Evolutionary conservation across 1,140 invertebrate species (phyloP), one percentile per base, ranked within the genome.

Genomic region (Drosophila athabasca): DNA sequence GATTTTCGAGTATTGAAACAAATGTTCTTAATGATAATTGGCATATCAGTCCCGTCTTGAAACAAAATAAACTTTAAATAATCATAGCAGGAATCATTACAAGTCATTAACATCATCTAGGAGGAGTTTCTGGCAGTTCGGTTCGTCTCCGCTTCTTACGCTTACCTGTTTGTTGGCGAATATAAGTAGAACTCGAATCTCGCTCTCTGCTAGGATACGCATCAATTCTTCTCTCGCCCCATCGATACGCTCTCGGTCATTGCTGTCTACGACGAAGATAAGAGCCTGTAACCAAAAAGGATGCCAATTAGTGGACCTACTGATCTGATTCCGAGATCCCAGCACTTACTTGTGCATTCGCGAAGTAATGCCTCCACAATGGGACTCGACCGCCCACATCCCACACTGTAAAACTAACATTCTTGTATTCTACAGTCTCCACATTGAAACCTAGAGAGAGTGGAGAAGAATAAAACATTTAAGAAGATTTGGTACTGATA

Each of bases 231-330:
- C 97, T 84, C 96, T 95, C 73, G 98, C 97, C 92, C 99, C 98
- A 31, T 95, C 95, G 62, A 99, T 97, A 95, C 98, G 95, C 93
- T 99, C 98, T 92, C 97, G 95, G 93, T 99, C 98, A 92, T 98
- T 98, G 93, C 97, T 98, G 94, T 99, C 98, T 88, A 99, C 98
- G 91, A 99, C 98, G 92, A 99, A 99, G 92, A 99, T 98, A 90
- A 99, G 94, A 92, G 98, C 98, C 95, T 96, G 88, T 8, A 59
- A 26, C 4, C 24, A 26, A 26, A 26, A 45, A 13, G 19, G 7
- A 8, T 29, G 29, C 29, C 29, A 29, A 29, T 29, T 8, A 29
- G 29, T 29, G 17, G 17, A 19, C 1, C 1, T 19, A 19, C 17
- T 19, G 17, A 19, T 19, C 17, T 19, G 17, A 19, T 19, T 19